Base-by-base conservation (phyloP, 1,140 invertebrate species). In the Neodiprion virginianus region DNA sequence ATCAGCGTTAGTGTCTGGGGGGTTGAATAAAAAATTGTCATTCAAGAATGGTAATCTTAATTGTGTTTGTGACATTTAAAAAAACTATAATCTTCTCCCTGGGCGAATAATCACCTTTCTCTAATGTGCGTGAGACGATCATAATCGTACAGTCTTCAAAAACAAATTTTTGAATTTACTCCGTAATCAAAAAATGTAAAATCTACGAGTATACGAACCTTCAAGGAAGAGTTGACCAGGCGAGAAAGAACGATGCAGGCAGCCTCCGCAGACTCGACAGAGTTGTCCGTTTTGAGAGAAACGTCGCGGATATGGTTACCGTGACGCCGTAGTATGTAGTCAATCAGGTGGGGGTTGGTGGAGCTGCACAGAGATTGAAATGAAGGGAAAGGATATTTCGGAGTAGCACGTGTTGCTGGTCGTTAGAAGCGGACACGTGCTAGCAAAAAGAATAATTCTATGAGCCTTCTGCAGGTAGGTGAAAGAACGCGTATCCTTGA, bases 1-100 rank as follows among this genome's bases (percentile, higher is more conserved):
- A 76, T 74, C n/a, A 78, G 67, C 4, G 75, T 67, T 72, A 79
- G 70, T 73, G 78, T 81, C 75, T 79, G 69, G 10, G 76, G 74
- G 49, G 23, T 75, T 12, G 67, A 75, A 61, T 77, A n/a, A 14
- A 71, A 73, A 23, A 76, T 14, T 40, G 1, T 40, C 5, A 40
- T 40, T 40, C 5, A 3, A 40, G 28, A 40, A 40, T 40, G 1
- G 1, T 40, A 40, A 40, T 40, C 28, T 40, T 40, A 40, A 40
- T 40, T 40, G 28, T 5, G 5, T 3, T 4, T 40, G 1, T 40
- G 28, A 40, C 1, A 40, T 40, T 2, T 40, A 40, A 40, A 40
- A 40, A 5, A 40, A 40, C 28, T 40, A 5, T 40, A 40, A 40
- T 40, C 28, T 40, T 40, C 28, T 40, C 17, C 17, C 17, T 21